Conservation (phyloP, 1,140 invertebrate genomes). For the Tetramorium alpestre region DNA sequence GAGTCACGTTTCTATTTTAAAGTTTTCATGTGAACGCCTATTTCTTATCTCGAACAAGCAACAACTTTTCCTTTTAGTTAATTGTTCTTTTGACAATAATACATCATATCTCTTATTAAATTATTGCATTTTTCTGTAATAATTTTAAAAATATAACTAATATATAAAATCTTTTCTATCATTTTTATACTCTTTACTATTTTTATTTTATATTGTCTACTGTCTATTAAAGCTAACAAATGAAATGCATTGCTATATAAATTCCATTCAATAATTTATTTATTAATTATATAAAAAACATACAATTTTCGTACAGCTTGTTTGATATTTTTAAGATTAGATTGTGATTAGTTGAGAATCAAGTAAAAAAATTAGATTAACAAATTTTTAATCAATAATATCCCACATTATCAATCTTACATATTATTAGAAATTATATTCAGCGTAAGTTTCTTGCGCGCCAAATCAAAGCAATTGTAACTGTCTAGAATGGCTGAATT, state of each 20-base stretch:
- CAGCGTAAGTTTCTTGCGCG: neutral
- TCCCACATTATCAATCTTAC: neutral
- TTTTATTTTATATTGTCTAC: neutral
- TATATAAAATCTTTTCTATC: neutral
- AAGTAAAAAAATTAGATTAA: neutral
- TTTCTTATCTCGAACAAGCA: conserved; percentile 9
- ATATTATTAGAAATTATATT: neutral
- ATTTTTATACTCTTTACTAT: neutral
- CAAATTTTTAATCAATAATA: neutral
- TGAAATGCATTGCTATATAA: neutral
- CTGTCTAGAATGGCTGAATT: conserved; percentile 25
- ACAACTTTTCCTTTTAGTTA: neutral
- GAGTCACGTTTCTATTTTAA: conserved; percentile 17
- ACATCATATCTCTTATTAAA: neutral
- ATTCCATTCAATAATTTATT: neutral
- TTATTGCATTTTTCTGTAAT: neutral
- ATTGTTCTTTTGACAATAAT: neutral
- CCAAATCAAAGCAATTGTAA: conserved; percentile 41
- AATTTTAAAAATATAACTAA: neutral
- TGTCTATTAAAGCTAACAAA: neutral
- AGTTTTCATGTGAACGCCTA: neutral
- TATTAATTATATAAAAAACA: neutral
- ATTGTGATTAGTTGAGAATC: conserved; percentile 1
- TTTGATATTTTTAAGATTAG: neutral
- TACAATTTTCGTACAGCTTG: neutral